phyloP scores from a whole-genome alignment of 2,888 invertebrate species.

The Uropetala carovei region DNA sequence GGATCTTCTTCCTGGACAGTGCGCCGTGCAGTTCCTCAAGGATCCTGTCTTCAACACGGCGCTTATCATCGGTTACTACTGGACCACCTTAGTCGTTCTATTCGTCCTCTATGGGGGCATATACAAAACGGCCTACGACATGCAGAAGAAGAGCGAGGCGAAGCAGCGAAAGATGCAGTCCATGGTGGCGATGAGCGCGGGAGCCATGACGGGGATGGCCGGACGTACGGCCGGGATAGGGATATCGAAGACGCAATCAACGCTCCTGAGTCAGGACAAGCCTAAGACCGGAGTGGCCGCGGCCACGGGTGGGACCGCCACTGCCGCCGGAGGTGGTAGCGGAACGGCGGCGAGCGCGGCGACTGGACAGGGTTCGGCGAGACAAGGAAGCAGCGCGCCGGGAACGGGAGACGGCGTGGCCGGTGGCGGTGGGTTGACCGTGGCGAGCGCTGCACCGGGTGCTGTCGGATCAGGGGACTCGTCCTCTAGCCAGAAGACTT shows the following conservation, averaged over 20 bases:
- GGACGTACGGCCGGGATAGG: conserved; percentile 92
- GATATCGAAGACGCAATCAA: conserved; percentile 85
- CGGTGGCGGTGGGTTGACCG: conserved; percentile 68
- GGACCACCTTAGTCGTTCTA: conserved; percentile 96
- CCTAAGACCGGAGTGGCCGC: conserved; percentile 77
- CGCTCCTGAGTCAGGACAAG: conserved; percentile 85
- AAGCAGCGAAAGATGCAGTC: conserved; percentile 97
- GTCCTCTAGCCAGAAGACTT: conserved; percentile 80
- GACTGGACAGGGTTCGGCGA: conserved; percentile 68
- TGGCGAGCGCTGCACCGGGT: conserved; percentile 60
- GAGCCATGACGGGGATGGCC: conserved; percentile 94
- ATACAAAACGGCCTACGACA: conserved; percentile 97
- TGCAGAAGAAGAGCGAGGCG: conserved; percentile 97
- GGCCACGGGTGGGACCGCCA: conserved; percentile 72
- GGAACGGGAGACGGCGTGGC: conserved; percentile 69
- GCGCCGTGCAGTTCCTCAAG: conserved; percentile 97
- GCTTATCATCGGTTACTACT: conserved; percentile 97
- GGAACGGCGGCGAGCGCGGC: conserved; percentile 72
- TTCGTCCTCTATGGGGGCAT: conserved; percentile 98
- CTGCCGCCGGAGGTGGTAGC: conserved; percentile 74
- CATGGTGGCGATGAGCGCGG: conserved; percentile 93
- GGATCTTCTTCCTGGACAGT: conserved; percentile 91
- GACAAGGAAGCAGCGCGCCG: conserved; percentile 71
- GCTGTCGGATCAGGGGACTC: conserved; percentile 74
- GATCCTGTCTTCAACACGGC: conserved; percentile 98